These are phyloP conservation scores for Chelonia mydas DNA, from an alignment of 2,797 vertebrate genomes.

Conservation along the genomic window DNA sequence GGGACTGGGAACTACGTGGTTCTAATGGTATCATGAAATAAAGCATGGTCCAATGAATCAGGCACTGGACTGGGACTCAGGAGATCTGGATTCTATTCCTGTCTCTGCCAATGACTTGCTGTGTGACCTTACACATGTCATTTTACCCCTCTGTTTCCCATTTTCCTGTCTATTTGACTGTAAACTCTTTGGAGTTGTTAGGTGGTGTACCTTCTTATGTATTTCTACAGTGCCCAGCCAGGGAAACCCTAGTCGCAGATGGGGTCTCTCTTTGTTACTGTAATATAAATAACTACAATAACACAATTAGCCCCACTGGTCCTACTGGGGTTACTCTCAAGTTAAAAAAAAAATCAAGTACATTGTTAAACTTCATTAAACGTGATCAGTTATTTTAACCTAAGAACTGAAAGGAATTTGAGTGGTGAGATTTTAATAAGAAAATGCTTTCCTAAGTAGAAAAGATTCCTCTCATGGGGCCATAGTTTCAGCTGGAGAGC, in stretches of 20 bases:
- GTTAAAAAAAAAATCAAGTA: background rate
- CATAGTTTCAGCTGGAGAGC: accelerated
- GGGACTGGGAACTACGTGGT: background rate
- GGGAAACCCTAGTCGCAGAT: background rate
- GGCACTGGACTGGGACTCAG: accelerated
- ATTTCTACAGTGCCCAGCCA: background rate
- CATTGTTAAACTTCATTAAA: background rate
- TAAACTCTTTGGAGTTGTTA: background rate
- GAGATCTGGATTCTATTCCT: background rate
- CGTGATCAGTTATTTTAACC: background rate
- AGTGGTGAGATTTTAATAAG: background rate
- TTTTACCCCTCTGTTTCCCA: background rate
- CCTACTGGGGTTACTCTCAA: background rate
- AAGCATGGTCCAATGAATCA: background rate
- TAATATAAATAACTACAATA: background rate
- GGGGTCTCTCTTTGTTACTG: background rate
- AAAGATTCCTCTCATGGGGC: background rate
- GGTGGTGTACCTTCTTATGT: background rate
- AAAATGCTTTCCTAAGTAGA: background rate
- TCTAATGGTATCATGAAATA: background rate
- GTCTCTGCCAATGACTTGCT: accelerated
- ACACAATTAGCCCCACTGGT: background rate
- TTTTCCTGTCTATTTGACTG: background rate
- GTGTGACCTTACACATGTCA: background rate
- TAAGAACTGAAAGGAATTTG: background rate